Base-by-base conservation (phyloP, 37 sponge, comb jelly and placozoan genomes). In the Spongilla lacustris region DNA sequence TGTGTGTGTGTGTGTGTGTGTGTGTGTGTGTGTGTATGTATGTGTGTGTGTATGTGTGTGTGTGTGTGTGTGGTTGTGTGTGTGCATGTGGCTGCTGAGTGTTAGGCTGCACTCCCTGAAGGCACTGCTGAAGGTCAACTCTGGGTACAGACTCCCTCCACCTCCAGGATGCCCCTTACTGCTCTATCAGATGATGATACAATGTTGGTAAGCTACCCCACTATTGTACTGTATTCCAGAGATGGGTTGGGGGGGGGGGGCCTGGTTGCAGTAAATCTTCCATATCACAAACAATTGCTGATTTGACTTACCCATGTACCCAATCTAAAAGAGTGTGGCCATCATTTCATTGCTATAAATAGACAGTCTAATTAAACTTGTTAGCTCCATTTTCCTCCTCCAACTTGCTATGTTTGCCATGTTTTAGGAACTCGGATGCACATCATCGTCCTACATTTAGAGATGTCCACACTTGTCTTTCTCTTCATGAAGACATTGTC, bases 121-220 rank as follows among this genome's bases (percentile, higher is more conserved):
- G 77, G 77, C 77, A 76, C 35, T 76, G 2, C 26, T 2, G 34
- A 35, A 35, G 41, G 13, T 76, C 26, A 76, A 76, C 26, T 14
- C 34, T 35, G 77, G 77, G 26, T 76, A 76, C 21, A 58, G 58
- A 58, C 58, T 58, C 58, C 58, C 58, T 58, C 58, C 58, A 58
- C 58, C 58, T 1, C 19, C 58, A 58, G 58, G 58, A 10, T 58
- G 58, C 11, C 58, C 58, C 1, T 14, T 58, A 58, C 19, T 58
- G 58, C 12, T 58, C 58, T 58, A 58, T 58, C 58, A 58, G 58
- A 58, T 58, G 19, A 58, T 58, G 58, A 58, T 58, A 58, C 4
- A 58, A 58, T 58, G 58, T 17, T 58, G 58, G 58, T 58, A 14
- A 58, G 58, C 58, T n/a, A n/a, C n/a, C n/a, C 21, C 58, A 19